These are phyloP conservation scores for Leucoraja ocellata DNA, from an alignment of 2,797 vertebrate species.

Conservation along the genomic window DNA sequence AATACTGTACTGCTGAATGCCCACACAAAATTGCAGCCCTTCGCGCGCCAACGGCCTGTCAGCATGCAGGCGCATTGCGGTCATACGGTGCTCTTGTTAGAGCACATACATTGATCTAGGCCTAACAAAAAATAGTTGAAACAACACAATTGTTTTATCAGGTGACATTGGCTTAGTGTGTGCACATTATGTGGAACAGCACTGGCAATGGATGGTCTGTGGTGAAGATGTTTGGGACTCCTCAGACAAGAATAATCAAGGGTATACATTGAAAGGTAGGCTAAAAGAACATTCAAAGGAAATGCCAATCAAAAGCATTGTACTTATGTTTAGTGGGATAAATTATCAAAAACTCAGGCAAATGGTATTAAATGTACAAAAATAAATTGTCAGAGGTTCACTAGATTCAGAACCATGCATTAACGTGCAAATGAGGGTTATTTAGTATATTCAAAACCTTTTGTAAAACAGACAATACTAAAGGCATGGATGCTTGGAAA, in stretches of 20 bases:
- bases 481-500: neutral
- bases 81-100: neutral
- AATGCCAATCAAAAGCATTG: neutral
- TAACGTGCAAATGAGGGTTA: neutral
- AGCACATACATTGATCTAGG: neutral
- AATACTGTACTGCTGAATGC: neutral
- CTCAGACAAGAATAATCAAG: neutral
- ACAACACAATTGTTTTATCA: neutral
- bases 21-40: neutral
- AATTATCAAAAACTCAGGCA: neutral
- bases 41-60: too few relatives aligned
- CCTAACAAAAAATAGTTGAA: neutral
- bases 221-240: too few relatives aligned
- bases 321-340: neutral
- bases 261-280: neutral
- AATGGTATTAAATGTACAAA: neutral
- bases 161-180: neutral
- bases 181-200: neutral
- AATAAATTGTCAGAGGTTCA: neutral
- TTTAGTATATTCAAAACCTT: neutral
- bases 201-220: neutral
- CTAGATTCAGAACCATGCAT: neutral
- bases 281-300: neutral
- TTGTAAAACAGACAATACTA: neutral
- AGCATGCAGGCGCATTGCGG: too few relatives aligned